Evolutionary conservation across 2,113 vertebrate species (phyloP).

Genomic region (Megalops atlanticus): DNA sequence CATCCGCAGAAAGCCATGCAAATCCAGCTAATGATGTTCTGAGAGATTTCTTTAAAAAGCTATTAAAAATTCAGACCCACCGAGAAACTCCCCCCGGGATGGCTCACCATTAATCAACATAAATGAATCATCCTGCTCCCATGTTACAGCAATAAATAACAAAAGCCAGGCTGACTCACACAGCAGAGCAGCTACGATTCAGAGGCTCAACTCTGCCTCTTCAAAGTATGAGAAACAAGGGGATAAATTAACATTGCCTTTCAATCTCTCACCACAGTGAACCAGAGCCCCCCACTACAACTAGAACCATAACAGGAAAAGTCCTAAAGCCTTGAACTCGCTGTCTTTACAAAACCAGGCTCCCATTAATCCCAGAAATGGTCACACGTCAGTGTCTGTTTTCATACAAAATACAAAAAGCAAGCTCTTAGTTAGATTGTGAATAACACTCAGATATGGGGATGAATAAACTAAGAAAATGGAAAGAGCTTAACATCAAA

Average conservation of each 20-base stretch:
- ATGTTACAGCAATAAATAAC: background rate
- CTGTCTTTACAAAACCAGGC: background rate
- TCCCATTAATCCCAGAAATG: background rate
- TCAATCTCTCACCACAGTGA: background rate
- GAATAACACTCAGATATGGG: background rate
- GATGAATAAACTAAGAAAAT: background rate
- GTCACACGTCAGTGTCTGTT: background rate
- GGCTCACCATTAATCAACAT: slow-evolving; percentile 18
- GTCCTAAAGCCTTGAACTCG: background rate
- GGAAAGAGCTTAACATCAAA: too few relatives aligned
- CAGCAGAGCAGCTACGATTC: background rate
- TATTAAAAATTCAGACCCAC: slow-evolving; percentile 22
- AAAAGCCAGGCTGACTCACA: slow-evolving; percentile 16
- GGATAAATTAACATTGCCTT: background rate
- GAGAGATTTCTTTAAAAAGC: background rate
- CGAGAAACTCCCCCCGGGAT: slow-evolving; percentile 6
- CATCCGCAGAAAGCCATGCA: background rate
- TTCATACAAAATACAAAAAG: background rate
- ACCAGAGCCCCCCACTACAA: background rate
- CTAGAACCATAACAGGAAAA: background rate
- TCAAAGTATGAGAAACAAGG: background rate
- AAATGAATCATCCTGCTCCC: slow-evolving; percentile 11
- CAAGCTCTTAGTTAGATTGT: background rate
- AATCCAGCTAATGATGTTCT: background rate
- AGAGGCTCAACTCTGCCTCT: background rate